A percentile compares a stretch with the other conserved stretches of the same genome.
Evolutionary conservation across 2,888 invertebrate genomes (phyloP).

Genomic region (Agrilus cyanescens): DNA sequence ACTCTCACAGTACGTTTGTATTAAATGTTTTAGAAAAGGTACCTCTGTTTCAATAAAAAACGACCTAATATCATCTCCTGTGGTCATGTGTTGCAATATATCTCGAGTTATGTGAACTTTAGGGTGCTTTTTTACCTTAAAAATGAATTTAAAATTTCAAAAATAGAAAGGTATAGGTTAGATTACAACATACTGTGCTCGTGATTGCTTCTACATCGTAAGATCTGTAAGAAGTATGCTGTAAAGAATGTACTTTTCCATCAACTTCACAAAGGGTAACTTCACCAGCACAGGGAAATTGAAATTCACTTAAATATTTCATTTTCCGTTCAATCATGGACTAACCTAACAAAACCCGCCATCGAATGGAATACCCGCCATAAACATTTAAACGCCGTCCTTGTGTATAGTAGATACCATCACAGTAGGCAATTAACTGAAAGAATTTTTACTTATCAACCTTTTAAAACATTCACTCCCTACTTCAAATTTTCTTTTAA

Average conservation of each 20-base stretch:
- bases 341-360: background rate
- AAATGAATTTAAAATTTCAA: slow-evolving; percentile 4
- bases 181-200: slow-evolving; percentile 38
- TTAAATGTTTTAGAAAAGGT: slow-evolving; percentile 60
- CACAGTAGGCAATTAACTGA: no score
- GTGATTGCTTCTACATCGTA: slow-evolving; percentile 47
- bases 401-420: no score
- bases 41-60: slow-evolving; percentile 56
- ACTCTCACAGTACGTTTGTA: slow-evolving; percentile 64
- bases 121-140: slow-evolving; percentile 54
- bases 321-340: slow-evolving; percentile 15
- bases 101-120: slow-evolving; percentile 56
- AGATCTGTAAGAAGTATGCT: slow-evolving; percentile 33
- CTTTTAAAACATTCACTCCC: no score
- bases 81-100: slow-evolving; percentile 43
- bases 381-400: background rate
- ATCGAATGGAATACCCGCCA: background rate
- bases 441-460: no score
- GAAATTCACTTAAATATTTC: slow-evolving; percentile 28
- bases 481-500: no score
- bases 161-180: slow-evolving; percentile 6
- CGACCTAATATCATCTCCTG: slow-evolving; percentile 40
- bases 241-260: slow-evolving; percentile 47
- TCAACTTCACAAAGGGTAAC: slow-evolving; percentile 51
- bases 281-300: slow-evolving; percentile 34